A percentile compares a stretch with the other conserved stretches of the same genome.
These are phyloP conservation scores for Valencia hispanica DNA, from an alignment of 2,797 vertebrate species.

Conservation along the genomic window DNA sequence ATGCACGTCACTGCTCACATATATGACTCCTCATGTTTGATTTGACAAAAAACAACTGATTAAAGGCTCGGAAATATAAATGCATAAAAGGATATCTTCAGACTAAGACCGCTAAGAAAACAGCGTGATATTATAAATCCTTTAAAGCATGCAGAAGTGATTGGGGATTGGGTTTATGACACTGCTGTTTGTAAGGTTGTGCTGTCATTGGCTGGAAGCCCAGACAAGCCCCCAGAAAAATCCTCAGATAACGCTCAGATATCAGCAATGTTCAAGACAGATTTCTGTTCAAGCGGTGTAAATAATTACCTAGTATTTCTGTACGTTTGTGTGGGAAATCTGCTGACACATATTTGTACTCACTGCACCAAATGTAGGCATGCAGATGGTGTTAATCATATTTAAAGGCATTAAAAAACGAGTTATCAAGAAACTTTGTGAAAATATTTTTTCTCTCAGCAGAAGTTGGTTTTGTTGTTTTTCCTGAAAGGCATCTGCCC, in stretches of 20 bases:
- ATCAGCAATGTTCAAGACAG: constrained; percentile 8
- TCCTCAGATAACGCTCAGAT: constrained; percentile 21
- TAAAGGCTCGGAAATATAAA: neutral
- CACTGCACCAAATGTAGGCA: neutral
- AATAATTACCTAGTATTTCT: constrained; percentile 27
- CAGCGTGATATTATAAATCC: no score
- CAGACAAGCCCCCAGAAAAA: constrained; percentile 35
- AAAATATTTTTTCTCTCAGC: neutral
- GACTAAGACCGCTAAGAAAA: neutral
- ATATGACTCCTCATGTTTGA: neutral
- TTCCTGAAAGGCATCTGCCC: constrained; percentile 48
- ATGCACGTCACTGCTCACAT: constrained; percentile 49
- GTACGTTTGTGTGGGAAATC: neutral
- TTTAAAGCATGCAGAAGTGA: constrained; percentile 4
- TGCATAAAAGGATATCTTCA: neutral
- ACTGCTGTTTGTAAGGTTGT: constrained; percentile 6
- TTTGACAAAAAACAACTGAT: neutral
- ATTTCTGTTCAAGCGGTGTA: constrained; percentile 4
- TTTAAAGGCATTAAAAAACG: neutral
- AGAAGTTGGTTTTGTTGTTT: constrained; percentile 33
- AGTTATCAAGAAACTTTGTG: neutral
- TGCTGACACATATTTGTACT: neutral
- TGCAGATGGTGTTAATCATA: neutral
- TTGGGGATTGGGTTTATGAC: constrained; percentile 17
- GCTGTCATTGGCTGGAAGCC: constrained; percentile 54